Evolutionary conservation across 2,888 invertebrate genomes (phyloP), one percentile per base, ranked within the genome.

Genomic region (Drosophila robusta): DNA sequence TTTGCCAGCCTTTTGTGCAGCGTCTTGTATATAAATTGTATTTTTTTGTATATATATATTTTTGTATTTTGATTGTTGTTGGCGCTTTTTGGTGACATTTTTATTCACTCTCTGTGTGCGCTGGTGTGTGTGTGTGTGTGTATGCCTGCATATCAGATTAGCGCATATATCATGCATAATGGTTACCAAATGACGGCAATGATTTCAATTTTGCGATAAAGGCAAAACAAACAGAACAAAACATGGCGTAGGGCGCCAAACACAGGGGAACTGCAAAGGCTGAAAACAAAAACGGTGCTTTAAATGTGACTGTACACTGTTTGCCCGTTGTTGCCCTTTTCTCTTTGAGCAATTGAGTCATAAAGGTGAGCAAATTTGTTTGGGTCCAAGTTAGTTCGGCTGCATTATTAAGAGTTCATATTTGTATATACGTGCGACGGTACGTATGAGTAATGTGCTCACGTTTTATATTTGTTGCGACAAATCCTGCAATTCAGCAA

Each of bases 151-250:
- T 85, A 85, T 87, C 87, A 80, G 84, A 85, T 85, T 80, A 82
- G 75, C 78, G 75, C 82, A 87, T 85, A 87, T 87, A 85, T 85
- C 87, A 87, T 87, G 75, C 74, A 64, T 87, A 85, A 84, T 85
- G 87, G 82, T 45, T 80, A 70, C 81, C 87, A 80, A 85, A 85
- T 81, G 87, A 81, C 80, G 77, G 78, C 87, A 87, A 84, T 87
- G 81, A 85, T 85, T 87, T 84, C 82, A 78, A 82, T 82, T 84
- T 73, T 56, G 66, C 73, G 85, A 82, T 87, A 78, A 62, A 67
- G 65, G 55, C 41, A 42, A 64, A 60, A 44, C 46, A 55, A 66
- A 49, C 56, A 45, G 41, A 39, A 41, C 51, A 39, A 52, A 41
- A 52, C 34, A 34, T 4, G 11, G 11, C 32, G 14, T 44, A 44